Conservation (phyloP, 2,113 vertebrate genomes). For the Cyanoramphus novaezelandiae region DNA sequence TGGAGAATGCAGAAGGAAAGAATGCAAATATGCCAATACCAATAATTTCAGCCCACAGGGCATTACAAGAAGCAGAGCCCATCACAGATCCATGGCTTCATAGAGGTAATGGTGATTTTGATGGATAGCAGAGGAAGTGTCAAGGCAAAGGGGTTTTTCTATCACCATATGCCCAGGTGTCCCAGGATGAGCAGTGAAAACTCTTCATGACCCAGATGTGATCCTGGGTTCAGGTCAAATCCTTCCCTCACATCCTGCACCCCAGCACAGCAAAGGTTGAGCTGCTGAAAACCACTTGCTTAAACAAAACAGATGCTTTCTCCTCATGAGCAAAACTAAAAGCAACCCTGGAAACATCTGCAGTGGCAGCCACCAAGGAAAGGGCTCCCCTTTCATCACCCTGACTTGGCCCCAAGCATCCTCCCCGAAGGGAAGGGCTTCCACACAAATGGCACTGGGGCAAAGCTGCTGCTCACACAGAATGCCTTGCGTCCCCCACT, state of each 20-base stretch:
- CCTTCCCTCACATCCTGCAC: neutral
- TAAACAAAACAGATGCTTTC: neutral
- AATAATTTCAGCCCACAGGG: neutral
- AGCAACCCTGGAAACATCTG: neutral
- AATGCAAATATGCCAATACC: neutral
- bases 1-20: neutral
- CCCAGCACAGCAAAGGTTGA: neutral
- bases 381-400: neutral
- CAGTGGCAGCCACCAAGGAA: fast-evolving
- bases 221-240: neutral
- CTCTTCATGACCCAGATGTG: neutral
- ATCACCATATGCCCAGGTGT: neutral
- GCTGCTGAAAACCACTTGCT: neutral
- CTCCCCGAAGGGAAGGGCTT: neutral
- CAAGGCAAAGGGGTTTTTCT: neutral
- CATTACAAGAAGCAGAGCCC: neutral
- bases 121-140: too few species aligned
- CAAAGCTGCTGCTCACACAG: neutral
- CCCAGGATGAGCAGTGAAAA: neutral
- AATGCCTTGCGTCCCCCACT: neutral
- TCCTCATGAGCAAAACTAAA: fast-evolving
- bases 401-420: neutral
- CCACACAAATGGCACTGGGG: neutral
- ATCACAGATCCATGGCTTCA: neutral
- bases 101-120: neutral